Conservation (phyloP, 2,888 invertebrate species). For the Mimachlamys varia region DNA sequence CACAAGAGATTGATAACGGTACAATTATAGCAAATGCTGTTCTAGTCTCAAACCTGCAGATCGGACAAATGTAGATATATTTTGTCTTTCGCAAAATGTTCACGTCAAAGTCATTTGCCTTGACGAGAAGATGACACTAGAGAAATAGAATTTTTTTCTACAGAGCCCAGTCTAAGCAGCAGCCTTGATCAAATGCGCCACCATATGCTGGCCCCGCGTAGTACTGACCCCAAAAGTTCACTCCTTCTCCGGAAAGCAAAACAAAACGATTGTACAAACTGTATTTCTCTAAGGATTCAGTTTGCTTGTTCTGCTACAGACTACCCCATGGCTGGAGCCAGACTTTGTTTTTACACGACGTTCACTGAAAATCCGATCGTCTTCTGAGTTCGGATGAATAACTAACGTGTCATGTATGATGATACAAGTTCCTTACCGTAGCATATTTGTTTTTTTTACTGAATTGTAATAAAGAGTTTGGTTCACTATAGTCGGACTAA, state of each 20-base stretch:
- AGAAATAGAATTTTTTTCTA: no score
- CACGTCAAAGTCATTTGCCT: no score
- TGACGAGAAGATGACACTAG: no score
- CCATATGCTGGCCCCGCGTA: neutral
- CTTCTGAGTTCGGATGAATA: neutral
- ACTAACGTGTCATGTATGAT: neutral
- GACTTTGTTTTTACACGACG: neutral
- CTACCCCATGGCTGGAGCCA: neutral
- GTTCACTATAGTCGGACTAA: neutral
- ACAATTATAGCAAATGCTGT: no score
- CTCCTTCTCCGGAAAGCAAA: neutral
- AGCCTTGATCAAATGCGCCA: neutral
- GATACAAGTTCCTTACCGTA: neutral
- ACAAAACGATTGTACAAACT: neutral
- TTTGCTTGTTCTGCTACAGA: constrained; percentile 6
- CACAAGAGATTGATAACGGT: no score
- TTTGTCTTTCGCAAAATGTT: no score
- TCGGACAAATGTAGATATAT: no score
- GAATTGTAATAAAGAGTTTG: neutral
- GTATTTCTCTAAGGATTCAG: constrained; percentile 16
- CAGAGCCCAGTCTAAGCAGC: neutral
- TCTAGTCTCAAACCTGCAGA: no score
- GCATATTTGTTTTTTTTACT: neutral
- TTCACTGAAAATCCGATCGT: neutral
- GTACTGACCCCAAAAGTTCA: neutral